Evolutionary conservation across 1,140 invertebrate genomes (phyloP), one percentile per base, ranked within the genome.

Genomic region (Paracyclopina nana): DNA sequence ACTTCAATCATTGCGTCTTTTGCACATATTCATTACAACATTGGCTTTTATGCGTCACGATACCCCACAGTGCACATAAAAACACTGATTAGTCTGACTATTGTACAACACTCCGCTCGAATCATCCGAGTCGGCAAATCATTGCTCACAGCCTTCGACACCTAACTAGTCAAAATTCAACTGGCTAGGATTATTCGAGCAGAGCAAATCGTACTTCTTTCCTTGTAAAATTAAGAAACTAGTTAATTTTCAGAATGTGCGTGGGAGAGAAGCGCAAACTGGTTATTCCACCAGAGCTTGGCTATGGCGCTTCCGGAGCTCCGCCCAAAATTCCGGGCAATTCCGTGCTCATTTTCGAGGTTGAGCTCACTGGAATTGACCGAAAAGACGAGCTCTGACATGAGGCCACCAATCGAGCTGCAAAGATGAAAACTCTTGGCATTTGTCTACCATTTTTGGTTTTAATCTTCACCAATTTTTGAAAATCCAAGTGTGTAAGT

Each of bases 221-320:
- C 8, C 30, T 20, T 52, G 25, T 24, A 27, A 18, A 25, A 49
- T 48, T n/a, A 24, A 28, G 26, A 46, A 51, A 4, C 26, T 24
- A 22, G 25, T 58, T 6, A 50, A 63, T 50, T 6, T 46, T 53
- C 60, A 71, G 68, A 43, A 85, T 85, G 80, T 85, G 82, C 70
- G 78, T 77, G 62, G 80, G 81, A 38, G 82, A 87, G 65, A 78
- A 80, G 61, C 71, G 82, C 46, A 84, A 81, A 60, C 64, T 88
- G 16, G 78, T 84, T 4, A 83, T 86, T 58, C 81, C 82, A 18
- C 70, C 82, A n/a, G 78, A 84, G 56, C 64, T 87, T 53, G 82
- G 74, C 1, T 88, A 87, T 64, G 82, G 82, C 24, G 69, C 73
- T 27, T 64, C 68, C 54, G 82, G 82, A 50, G 76, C 78, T 20